A percentile compares a stretch with the other conserved stretches of the same genome.
These are phyloP conservation scores for Amphipyra berbera DNA, from an alignment of 2,888 invertebrate genomes.

Conservation along the genomic window DNA sequence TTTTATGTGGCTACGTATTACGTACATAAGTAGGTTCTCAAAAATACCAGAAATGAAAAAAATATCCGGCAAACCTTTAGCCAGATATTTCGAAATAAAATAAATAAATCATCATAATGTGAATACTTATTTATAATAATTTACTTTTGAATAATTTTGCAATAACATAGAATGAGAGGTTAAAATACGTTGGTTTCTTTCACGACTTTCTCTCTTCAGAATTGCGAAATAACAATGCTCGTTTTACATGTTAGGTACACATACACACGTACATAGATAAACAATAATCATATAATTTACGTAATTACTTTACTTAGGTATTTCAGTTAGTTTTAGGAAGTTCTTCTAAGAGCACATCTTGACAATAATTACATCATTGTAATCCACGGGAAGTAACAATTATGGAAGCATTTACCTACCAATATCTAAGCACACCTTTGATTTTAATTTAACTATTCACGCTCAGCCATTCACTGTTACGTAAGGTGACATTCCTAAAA, in stretches of 20 bases:
- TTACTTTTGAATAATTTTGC: conserved; percentile 57
- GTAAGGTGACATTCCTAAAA: conserved; percentile 68
- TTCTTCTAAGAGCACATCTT: conserved; percentile 37
- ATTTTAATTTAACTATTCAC: conserved; percentile 63
- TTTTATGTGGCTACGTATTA: conserved; percentile 54
- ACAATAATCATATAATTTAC: conserved; percentile 48
- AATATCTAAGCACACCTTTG: conserved; percentile 38
- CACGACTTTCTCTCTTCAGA: conserved; percentile 70
- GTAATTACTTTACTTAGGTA: conserved; percentile 21
- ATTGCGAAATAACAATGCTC: conserved; percentile 61
- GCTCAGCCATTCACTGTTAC: conserved; percentile 67
- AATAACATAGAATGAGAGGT: conserved; percentile 58
- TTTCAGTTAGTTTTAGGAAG: conserved; percentile 55
- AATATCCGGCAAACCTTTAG: conserved; percentile 13
- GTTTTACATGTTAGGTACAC: conserved; percentile 51
- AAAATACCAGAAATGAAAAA: conserved; percentile 29
- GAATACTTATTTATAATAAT: conserved; percentile 32
- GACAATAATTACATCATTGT: conserved; percentile 53
- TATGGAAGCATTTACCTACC: conserved; percentile 48
- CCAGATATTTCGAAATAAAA: conserved; percentile 19
- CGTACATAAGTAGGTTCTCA: conserved; percentile 18
- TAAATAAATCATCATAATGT: conserved; percentile 30
- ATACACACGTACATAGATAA: conserved; percentile 54
- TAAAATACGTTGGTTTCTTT: conserved; percentile 57
- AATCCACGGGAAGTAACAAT: conserved; percentile 60